Evolutionary conservation across 2,797 vertebrate genomes (phyloP).

Genomic region (Bothrops alternatus): DNA sequence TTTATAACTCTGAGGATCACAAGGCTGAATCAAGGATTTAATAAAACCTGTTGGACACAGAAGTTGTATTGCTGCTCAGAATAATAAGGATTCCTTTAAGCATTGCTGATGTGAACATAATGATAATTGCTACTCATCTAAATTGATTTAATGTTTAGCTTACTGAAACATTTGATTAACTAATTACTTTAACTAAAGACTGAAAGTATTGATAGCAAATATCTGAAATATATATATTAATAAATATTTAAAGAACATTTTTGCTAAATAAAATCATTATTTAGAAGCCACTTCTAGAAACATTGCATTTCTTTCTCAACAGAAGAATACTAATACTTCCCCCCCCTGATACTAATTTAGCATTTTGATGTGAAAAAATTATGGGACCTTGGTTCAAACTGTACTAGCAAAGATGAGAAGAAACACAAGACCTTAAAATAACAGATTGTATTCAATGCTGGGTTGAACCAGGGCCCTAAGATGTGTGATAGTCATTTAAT

Average conservation of each 20-base stretch:
- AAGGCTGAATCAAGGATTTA: slow-evolving; percentile 61
- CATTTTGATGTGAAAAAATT: not conserved
- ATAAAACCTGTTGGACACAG: slow-evolving; percentile 57
- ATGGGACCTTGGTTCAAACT: not conserved
- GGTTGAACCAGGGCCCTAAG: not conserved
- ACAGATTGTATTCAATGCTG: not conserved
- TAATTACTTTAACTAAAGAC: slow-evolving; percentile 53
- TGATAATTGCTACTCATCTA: slow-evolving; percentile 47
- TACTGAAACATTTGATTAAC: slow-evolving; percentile 47
- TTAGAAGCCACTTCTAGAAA: not conserved
- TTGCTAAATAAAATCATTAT: not conserved
- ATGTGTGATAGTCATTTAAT: not conserved
- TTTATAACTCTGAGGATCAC: slow-evolving; percentile 58
- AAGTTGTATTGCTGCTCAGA: slow-evolving; percentile 49
- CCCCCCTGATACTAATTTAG: not conserved
- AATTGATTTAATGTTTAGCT: slow-evolving; percentile 51
- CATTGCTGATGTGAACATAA: slow-evolving; percentile 30
- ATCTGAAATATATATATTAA: slow-evolving; percentile 1
- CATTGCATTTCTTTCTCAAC: not conserved
- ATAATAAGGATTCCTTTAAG: slow-evolving; percentile 45
- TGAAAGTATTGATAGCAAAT: slow-evolving; percentile 29
- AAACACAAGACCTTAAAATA: not conserved
- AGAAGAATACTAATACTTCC: not conserved
- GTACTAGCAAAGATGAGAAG: not conserved
- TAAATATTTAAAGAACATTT: not conserved